Base-by-base conservation (phyloP, 2,797 vertebrate genomes). In the Acanthurus tractus region DNA sequence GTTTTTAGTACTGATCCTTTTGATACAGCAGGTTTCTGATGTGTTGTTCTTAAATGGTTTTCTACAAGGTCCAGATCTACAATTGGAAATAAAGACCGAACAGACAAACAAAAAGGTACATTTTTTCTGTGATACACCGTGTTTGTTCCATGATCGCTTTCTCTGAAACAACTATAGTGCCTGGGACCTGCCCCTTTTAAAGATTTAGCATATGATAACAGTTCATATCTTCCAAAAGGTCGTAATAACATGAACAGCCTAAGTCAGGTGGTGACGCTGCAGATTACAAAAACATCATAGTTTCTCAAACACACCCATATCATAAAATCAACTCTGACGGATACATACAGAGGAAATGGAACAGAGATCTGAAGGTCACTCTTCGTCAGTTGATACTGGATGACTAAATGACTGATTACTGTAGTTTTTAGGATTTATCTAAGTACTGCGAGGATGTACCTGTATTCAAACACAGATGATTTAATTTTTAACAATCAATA, bases 351-450 rank as follows among this genome's bases (percentile, higher is more conserved):
- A 52, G 4, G 14, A n/a, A 56, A 36, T 4, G 25, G 50, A 18
- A 36, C 40, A 50, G 18, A 25, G 22, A 58, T 68, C 74, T 36
- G 15, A 81, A 63, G 48, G 68, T 81, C 38, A 23, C 0, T 57
- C n/a, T 44, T 44, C 23, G 44, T 70, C 65, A 29, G 22, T 50
- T 69, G 63, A 57, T 54, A 34, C n/a, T 44, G 23, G 59, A 74
- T 81, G 64, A 81, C 70, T 57, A 57, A 79, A 46, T 29, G 62
- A 7, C 8, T 17, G 20, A n/a, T 44, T 20, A n/a, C 46, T 75
- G 9, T 10, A 46, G 17, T 20, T 56, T 72, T 2, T 12, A 46
- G 45, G 22, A 20, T 10, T 22, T 44, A 52, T 56, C 0, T 63
- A 13, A 45, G 0, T 45, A 40, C 10, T 29, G 8, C 13, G 18